Evolutionary conservation across 92 coral and sea anemone species (phyloP).

Genomic region (Pocillopora meandrina): DNA sequence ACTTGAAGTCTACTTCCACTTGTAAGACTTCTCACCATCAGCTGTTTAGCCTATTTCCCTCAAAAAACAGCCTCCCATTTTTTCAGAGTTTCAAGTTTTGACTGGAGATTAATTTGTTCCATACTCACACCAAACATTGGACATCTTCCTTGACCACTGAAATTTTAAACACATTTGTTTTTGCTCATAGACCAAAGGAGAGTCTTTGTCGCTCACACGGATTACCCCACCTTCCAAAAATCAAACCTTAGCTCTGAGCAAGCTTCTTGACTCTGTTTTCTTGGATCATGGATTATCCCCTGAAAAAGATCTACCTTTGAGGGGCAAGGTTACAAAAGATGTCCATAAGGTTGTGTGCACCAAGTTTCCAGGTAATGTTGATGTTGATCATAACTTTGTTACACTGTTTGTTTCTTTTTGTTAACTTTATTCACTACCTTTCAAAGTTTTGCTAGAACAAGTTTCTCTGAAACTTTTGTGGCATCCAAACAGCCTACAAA

Average conservation of each 20-base stretch:
- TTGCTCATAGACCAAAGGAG: conserved; percentile 20
- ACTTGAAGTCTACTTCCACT: no score
- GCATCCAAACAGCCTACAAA: no score
- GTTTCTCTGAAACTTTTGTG: no score
- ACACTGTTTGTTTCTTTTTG: background rate
- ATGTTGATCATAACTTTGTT: background rate
- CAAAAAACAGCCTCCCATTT: no score
- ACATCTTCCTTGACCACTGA: background rate
- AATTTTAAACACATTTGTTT: background rate
- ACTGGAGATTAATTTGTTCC: no score
- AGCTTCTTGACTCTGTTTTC: conserved; percentile 62
- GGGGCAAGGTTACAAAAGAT: conserved; percentile 64
- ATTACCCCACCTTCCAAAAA: conserved; percentile 57
- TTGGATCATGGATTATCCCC: conserved; percentile 74
- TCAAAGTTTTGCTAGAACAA: no score
- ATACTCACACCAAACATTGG: no score
- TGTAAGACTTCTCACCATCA: no score
- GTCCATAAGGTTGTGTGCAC: conserved; percentile 41
- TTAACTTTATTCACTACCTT: conserved; percentile 5
- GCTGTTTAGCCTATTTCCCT: no score
- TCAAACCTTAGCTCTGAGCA: conserved; percentile 69
- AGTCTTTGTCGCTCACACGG: background rate
- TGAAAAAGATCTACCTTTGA: conserved; percentile 61
- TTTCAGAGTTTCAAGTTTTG: no score
- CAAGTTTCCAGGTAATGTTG: conserved; percentile 61